phyloP scores from a whole-genome alignment of 2,888 invertebrate genomes.

The Drosophila acutilabella region DNA sequence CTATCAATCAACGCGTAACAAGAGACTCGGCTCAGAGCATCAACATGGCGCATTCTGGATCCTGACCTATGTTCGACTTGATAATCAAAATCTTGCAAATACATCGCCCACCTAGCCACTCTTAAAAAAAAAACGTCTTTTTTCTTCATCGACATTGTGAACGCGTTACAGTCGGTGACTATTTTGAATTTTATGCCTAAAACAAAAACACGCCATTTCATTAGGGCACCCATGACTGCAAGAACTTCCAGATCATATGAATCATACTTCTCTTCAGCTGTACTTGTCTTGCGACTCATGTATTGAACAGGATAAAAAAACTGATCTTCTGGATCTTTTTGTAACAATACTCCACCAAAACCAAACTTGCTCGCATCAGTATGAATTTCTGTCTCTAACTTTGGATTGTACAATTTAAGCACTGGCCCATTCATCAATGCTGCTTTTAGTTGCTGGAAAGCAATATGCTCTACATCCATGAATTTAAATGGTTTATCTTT shows the following conservation, averaged over 20 bases:
- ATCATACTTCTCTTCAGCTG: constrained; percentile 1
- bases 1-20: no score
- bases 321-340: constrained; percentile 1
- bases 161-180: no score
- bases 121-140: no score
- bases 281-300: constrained; percentile 1
- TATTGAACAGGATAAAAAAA: constrained; percentile 16
- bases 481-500: constrained; percentile 8
- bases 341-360: constrained; percentile 11
- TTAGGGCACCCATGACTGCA: background rate
- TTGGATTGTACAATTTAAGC: constrained; percentile 9
- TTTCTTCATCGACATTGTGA: no score
- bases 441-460: constrained; percentile 11
- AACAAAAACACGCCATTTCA: background rate
- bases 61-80: no score
- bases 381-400: constrained; percentile 5
- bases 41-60: no score
- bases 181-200: no score
- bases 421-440: background rate
- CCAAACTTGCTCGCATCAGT: constrained; percentile 19
- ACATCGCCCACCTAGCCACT: no score
- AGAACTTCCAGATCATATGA: constrained; percentile 3
- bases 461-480: background rate
- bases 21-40: no score
- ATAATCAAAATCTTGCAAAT: no score